These are phyloP conservation scores for Drosophila quinaria DNA, from an alignment of 2,888 invertebrate species.

Conservation along the genomic window DNA sequence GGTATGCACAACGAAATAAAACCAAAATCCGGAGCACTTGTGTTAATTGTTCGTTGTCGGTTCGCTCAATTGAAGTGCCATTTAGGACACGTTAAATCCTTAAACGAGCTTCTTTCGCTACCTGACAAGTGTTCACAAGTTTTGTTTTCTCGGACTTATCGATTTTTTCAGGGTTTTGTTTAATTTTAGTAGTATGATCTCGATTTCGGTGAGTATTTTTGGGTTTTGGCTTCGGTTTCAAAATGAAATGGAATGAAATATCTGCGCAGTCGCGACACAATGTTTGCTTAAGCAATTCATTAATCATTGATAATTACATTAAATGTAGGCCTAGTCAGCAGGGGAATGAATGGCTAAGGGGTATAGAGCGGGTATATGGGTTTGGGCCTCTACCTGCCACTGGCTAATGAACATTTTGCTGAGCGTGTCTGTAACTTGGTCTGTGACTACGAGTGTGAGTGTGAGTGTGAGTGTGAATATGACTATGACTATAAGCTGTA, in stretches of 20 bases:
- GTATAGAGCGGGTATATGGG: neutral
- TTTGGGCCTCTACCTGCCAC: constrained; percentile 47
- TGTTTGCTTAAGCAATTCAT: constrained; percentile 81
- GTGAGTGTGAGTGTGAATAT: constrained; percentile 12
- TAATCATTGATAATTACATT: constrained; percentile 82
- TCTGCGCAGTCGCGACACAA: constrained; percentile 49
- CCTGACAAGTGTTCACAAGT: constrained; percentile 21
- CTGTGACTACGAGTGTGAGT: constrained; percentile 7
- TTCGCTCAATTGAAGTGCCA: constrained; percentile 24
- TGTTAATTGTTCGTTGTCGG: constrained; percentile 44
- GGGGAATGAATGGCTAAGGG: neutral
- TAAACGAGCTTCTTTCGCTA: constrained; percentile 21
- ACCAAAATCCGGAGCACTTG: constrained; percentile 36
- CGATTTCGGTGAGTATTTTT: constrained; percentile 8
- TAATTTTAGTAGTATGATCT: constrained; percentile 3
- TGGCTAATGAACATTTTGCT: constrained; percentile 57
- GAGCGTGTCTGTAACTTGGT: constrained; percentile 26
- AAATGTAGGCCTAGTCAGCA: constrained; percentile 69
- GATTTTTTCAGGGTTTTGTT: neutral
- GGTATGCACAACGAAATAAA: constrained; percentile 17
- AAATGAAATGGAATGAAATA: constrained; percentile 38
- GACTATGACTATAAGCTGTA: constrained; percentile 36
- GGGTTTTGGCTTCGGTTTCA: constrained; percentile 26
- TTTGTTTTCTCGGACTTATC: neutral
- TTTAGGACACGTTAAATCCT: constrained; percentile 28